phyloP scores from a whole-genome alignment of 2,113 vertebrate species.

The Bujurquina vittata region DNA sequence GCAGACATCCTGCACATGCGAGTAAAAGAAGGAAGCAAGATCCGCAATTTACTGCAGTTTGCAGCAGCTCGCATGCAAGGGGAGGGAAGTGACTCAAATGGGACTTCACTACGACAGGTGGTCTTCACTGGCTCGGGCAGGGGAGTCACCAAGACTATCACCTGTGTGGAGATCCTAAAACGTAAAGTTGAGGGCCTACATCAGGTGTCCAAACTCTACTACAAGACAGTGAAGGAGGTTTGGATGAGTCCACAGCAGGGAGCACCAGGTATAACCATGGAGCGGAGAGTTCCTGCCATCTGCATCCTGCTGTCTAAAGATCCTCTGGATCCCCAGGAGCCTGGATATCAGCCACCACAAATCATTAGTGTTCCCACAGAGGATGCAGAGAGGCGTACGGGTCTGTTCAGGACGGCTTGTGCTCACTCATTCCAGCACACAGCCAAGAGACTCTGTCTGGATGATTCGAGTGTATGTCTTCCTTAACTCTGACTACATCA shows the following conservation, averaged over 20 bases:
- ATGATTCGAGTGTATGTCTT: constrained; percentile 26
- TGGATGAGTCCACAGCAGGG: constrained; percentile 83
- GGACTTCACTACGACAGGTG: constrained; percentile 81
- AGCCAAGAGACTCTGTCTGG: constrained; percentile 61
- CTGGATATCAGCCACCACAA: constrained; percentile 87
- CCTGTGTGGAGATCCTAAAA: constrained; percentile 94
- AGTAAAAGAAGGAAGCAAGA: constrained; percentile 95
- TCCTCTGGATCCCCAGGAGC: constrained; percentile 86
- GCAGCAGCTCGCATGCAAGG: constrained; percentile 85
- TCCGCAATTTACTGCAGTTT: constrained; percentile 90
- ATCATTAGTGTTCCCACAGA: constrained; percentile 19
- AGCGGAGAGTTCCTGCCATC: constrained; percentile 88
- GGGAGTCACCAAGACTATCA: constrained; percentile 93
- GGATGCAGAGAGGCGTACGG: constrained; percentile 10
- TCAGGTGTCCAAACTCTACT: constrained; percentile 90
- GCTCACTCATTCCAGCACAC: constrained; percentile 2
- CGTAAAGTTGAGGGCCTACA: constrained; percentile 87
- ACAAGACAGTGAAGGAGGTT: constrained; percentile 85
- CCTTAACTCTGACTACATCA: not conserved
- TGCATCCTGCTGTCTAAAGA: constrained; percentile 93
- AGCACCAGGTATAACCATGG: constrained; percentile 75
- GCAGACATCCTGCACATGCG: constrained; percentile 86
- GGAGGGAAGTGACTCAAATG: constrained; percentile 27
- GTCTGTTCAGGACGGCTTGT: not conserved
- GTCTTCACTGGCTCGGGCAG: constrained; percentile 89